phyloP scores from a whole-genome alignment of 2,797 vertebrate species.

The Mareca strepera region DNA sequence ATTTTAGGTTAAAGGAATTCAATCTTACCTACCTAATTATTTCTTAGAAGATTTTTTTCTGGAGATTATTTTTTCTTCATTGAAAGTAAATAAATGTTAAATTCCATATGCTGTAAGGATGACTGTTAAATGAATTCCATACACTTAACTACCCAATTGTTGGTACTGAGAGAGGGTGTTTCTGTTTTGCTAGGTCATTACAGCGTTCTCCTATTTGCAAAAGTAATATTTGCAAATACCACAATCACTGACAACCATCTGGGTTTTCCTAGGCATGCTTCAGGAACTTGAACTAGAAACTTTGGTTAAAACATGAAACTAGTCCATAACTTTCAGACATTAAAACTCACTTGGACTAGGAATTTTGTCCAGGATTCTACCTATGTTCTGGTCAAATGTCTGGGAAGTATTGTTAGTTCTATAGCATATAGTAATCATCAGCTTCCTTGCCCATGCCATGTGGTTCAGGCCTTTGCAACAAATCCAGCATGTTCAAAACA shows the following conservation, averaged over 20 bases:
- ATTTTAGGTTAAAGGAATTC: neutral
- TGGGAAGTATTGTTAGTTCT: neutral
- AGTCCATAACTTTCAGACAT: neutral
- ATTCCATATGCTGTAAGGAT: neutral
- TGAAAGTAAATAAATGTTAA: neutral
- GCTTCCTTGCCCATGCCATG: neutral
- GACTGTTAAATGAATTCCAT: neutral
- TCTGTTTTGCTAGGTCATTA: neutral
- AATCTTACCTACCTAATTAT: neutral
- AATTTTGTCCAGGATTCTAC: neutral
- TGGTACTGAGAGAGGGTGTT: neutral
- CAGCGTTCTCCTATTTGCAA: neutral
- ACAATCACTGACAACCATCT: neutral
- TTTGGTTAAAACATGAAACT: fast-evolving
- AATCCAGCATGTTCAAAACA: neutral
- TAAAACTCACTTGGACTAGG: neutral
- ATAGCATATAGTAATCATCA: neutral
- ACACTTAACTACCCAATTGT: neutral
- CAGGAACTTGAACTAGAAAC: neutral
- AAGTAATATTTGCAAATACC: neutral
- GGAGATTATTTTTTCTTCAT: neutral
- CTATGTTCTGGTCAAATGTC: neutral
- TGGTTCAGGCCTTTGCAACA: neutral
- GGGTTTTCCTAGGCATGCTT: neutral
- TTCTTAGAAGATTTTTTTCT: neutral